Base-by-base conservation (phyloP, 2,888 invertebrate species). In the Uropetala carovei region DNA sequence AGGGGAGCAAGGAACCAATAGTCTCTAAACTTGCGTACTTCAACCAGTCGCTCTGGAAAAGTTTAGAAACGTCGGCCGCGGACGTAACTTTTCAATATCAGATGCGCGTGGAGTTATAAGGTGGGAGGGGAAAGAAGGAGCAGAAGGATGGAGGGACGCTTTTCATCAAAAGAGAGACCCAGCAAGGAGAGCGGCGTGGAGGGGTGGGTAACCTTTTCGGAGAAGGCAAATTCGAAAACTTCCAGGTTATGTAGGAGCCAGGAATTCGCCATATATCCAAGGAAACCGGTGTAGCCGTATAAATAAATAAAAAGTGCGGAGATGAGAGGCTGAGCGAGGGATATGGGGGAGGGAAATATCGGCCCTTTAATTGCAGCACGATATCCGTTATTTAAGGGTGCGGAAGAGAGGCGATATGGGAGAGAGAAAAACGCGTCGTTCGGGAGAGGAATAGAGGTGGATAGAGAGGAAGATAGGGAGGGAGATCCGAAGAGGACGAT, bases 71-170 rank as follows among this genome's bases (percentile, higher is more conserved):
- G 14, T 43, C 89, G 30, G 68, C 64, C 30, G 43, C 27, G 64
- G 64, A 86, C 60, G 30, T 86, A 89, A 89, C 68, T 68, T 89
- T 89, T 43, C 89, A 89, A 89, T 56, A 89, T 89, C 89, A 64
- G 64, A 89, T 89, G 64, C 89, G 68, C 89, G 43, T n/a, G 59
- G 16, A 64, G 60, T 89, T 64, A 64, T 27, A 83, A 57, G 83
- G 16, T 57, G 3, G 57, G 57, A 8, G 83, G n/a, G 13, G 85
- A 11, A 59, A 22, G 22, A n/a, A 13, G 59, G 14, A 14, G 22
- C 13, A 7, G 58, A 22, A 58, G 22, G 22, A 14, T 7, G 22
- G 13, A 58, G 60, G 30, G 16, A 59, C 18, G 16, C 27, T 22
- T 27, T 27, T 27, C 18, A 13, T 27, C 22, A 27, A 22, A 27